Conservation (phyloP, 2,113 vertebrate species). For the Strigops habroptila region DNA sequence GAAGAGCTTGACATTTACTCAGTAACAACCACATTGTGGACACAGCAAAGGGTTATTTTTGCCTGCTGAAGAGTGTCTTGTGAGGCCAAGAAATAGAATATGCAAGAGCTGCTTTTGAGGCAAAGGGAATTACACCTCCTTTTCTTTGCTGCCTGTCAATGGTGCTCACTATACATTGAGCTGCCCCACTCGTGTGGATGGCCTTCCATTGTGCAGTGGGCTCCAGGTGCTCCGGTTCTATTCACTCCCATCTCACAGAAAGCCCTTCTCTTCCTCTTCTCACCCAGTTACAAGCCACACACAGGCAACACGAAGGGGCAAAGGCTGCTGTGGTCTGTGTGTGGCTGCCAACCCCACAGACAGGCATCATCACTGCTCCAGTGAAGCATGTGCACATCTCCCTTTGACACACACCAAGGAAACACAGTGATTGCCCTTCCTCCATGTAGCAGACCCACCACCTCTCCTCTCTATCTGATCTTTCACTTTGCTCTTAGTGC, state of each 20-base stretch:
- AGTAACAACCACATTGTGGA: neutral
- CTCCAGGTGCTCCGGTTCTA: neutral
- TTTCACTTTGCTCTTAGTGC: neutral
- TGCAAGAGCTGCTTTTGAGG: neutral
- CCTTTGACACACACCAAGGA: neutral
- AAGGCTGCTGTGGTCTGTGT: neutral
- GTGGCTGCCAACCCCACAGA: rapidly evolving
- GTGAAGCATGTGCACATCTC: neutral
- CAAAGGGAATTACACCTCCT: neutral
- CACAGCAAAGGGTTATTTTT: neutral
- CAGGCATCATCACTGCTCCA: neutral
- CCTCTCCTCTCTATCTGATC: neutral
- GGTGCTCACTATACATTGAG: neutral
- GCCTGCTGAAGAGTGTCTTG: neutral
- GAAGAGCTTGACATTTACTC: neutral
- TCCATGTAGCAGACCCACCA: rapidly evolving
- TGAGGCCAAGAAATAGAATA: neutral
- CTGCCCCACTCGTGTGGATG: neutral
- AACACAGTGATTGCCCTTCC: rapidly evolving
- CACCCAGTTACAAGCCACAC: neutral
- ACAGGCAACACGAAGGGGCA: rapidly evolving
- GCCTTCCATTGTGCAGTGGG: rapidly evolving
- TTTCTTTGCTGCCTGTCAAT: neutral
- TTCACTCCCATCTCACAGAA: neutral
- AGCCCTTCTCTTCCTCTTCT: neutral